phyloP scores from a whole-genome alignment of 2,113 vertebrate species.

The Myrmophylax atrothorax region DNA sequence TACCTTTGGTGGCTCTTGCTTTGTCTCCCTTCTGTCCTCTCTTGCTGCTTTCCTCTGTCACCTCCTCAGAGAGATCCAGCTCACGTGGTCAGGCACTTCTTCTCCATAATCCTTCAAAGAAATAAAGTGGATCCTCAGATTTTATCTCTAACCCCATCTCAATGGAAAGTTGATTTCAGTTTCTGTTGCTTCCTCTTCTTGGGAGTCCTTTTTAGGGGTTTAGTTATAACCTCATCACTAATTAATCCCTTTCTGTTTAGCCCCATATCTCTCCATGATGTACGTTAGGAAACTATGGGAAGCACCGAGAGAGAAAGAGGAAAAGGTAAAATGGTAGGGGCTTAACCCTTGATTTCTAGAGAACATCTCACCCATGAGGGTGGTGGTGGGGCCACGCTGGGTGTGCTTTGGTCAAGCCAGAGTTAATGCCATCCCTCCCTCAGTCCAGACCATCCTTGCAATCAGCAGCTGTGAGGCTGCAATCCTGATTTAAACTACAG shows the following conservation, averaged over 20 bases:
- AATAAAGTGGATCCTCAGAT: neutral
- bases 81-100: neutral
- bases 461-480: neutral
- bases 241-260: constrained; percentile 66
- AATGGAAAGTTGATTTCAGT: neutral
- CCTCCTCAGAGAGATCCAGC: neutral
- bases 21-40: neutral
- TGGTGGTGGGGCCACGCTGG: constrained; percentile 53
- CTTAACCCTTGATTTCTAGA: constrained; percentile 3
- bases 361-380: constrained; percentile 31
- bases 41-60: neutral
- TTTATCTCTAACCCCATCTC: neutral
- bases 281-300: constrained; percentile 65
- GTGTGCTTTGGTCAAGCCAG: neutral
- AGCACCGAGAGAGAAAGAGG: constrained; percentile 52
- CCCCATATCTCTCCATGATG: constrained; percentile 63
- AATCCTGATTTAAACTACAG: neutral
- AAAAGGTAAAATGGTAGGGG: constrained; percentile 57
- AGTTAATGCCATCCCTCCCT: neutral
- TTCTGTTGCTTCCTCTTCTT: neutral
- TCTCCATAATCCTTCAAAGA: neutral
- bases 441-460: neutral
- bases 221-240: constrained; percentile 43
- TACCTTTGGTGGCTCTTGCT: neutral
- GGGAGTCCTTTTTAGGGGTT: constrained; percentile 29